Conservation (phyloP, 2,797 vertebrate genomes). For the Melanotaenia nigrans region DNA sequence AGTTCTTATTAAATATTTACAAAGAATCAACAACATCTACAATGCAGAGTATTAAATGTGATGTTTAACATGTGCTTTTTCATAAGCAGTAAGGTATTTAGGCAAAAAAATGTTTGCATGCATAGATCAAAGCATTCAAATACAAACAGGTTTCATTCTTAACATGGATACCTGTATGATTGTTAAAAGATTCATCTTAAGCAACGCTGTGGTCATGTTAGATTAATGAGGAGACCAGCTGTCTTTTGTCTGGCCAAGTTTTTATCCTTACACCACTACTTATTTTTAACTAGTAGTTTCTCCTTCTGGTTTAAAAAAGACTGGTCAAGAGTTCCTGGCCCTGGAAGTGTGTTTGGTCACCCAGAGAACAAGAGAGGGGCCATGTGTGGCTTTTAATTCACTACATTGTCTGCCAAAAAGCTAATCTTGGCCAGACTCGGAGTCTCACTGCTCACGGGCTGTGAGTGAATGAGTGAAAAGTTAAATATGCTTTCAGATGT, state of each 20-base stretch:
- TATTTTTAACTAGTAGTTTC: conserved; percentile 64
- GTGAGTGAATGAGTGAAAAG: conserved; percentile 83
- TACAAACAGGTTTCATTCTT: background rate
- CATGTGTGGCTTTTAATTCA: conserved; percentile 84
- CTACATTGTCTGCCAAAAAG: conserved; percentile 83
- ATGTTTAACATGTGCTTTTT: background rate
- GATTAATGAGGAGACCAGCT: conserved; percentile 71
- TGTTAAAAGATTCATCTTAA: conserved; percentile 21
- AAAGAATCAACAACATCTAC: background rate
- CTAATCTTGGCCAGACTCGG: conserved; percentile 85
- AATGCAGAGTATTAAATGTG: background rate
- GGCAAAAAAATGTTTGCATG: background rate
- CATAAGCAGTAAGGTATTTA: background rate
- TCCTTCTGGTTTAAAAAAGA: conserved; percentile 76
- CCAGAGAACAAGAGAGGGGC: conserved; percentile 82
- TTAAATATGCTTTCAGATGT: conserved; percentile 88
- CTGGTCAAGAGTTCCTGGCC: conserved; percentile 84
- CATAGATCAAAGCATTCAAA: background rate
- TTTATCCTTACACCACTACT: conserved; percentile 77
- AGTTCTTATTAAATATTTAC: conserved; percentile 26
- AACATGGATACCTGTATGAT: background rate
- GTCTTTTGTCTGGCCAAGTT: conserved; percentile 80
- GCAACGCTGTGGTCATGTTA: conserved; percentile 51
- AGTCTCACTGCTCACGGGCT: conserved; percentile 74
- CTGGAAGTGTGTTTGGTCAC: conserved; percentile 82